Conservation (phyloP, 2,888 invertebrate genomes). For the Caenorhabditis zanzibari region DNA sequence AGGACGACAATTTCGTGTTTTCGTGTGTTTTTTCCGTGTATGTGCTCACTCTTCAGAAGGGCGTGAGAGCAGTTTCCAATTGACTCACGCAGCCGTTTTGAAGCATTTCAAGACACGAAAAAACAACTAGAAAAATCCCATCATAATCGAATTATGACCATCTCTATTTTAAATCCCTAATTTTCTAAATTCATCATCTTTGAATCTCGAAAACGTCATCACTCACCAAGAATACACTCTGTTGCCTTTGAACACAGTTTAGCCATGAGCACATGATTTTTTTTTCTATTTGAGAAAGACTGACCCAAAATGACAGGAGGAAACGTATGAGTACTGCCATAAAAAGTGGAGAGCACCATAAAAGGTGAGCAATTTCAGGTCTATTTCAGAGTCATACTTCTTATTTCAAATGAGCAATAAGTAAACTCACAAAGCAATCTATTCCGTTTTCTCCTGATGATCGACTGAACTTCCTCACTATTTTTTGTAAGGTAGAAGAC, state of each 20-base stretch:
- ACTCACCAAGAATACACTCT: slow-evolving; percentile 19
- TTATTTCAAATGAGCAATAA: background rate
- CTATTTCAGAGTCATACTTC: slow-evolving; percentile 5
- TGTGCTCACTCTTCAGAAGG: slow-evolving; percentile 46
- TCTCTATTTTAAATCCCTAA: background rate
- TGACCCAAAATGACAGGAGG: background rate
- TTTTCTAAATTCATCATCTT: background rate
- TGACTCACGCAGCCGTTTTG: slow-evolving; percentile 42
- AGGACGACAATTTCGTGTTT: slow-evolving; percentile 52
- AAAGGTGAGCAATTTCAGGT: slow-evolving; percentile 25
- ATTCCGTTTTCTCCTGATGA: slow-evolving; percentile 26
- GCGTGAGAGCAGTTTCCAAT: slow-evolving; percentile 44
- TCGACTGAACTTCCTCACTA: slow-evolving; percentile 45
- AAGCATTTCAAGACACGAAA: slow-evolving; percentile 7
- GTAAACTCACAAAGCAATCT: slow-evolving; percentile 43
- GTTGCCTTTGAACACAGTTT: slow-evolving; percentile 20
- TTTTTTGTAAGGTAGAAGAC: slow-evolving; percentile 49
- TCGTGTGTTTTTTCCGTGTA: slow-evolving; percentile 35
- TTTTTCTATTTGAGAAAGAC: slow-evolving; percentile 5
- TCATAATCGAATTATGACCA: background rate
- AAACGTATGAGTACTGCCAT: slow-evolving; percentile 24
- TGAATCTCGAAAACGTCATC: background rate
- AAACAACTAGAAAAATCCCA: background rate
- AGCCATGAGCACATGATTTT: slow-evolving; percentile 24
- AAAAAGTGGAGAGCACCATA: slow-evolving; percentile 10